Evolutionary conservation across 2,888 invertebrate species (phyloP).

Genomic region (Leuctra nigra): DNA sequence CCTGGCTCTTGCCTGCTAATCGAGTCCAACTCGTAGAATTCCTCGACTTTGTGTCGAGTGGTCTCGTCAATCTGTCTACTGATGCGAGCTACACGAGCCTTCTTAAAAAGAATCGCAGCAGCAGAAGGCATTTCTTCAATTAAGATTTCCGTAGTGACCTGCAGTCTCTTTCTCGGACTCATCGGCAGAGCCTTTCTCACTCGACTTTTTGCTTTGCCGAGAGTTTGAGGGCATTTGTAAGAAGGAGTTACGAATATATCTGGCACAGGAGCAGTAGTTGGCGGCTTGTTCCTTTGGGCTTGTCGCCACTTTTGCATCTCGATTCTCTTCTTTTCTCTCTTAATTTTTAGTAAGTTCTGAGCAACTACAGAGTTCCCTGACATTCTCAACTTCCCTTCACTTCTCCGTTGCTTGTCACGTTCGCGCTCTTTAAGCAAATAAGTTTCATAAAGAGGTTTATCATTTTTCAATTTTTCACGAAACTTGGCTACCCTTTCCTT

Average conservation of each 20-base stretch:
- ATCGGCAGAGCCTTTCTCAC: background rate
- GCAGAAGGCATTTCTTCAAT: background rate
- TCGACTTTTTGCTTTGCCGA: background rate
- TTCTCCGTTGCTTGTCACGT: background rate
- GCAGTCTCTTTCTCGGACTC: background rate
- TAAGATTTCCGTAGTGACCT: background rate
- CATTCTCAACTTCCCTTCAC: background rate
- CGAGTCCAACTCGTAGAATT: background rate
- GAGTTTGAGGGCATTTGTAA: background rate
- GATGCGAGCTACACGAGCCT: too few species aligned
- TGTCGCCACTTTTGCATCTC: background rate
- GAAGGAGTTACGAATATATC: too few species aligned
- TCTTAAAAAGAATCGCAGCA: too few species aligned
- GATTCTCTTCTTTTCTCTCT: background rate
- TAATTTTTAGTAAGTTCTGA: background rate
- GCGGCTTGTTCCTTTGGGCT: background rate
- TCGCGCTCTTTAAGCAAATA: background rate
- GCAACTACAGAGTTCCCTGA: background rate
- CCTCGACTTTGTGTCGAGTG: background rate
- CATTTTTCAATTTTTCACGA: background rate
- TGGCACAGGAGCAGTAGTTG: background rate
- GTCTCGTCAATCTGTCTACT: too few species aligned
- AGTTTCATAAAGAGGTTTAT: background rate
- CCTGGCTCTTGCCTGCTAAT: slow-evolving; percentile 17
- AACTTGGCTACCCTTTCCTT: background rate